Evolutionary conservation across 2,888 invertebrate species (phyloP).

Genomic region (Eristalis tenax): DNA sequence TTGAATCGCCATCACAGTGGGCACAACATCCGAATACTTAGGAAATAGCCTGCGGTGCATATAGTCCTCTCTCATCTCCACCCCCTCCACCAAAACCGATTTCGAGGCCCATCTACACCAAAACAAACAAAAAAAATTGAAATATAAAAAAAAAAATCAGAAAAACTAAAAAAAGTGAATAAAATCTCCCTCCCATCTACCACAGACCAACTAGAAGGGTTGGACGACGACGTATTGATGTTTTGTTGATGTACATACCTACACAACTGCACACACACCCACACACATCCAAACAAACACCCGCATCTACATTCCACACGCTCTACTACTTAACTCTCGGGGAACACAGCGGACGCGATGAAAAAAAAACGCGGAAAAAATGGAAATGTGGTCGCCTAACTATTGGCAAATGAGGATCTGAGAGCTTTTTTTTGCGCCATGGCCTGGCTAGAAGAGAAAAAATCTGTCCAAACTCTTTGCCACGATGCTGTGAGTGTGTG

Average conservation of each 20-base stretch:
- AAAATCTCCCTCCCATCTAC: neutral
- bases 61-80: constrained; percentile 24
- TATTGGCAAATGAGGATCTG: constrained; percentile 72
- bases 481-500: neutral
- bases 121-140: neutral
- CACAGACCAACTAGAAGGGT: constrained; percentile 63
- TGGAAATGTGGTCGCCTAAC: constrained; percentile 69
- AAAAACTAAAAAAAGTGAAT: neutral
- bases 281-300: neutral
- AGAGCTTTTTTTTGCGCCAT: constrained; percentile 64
- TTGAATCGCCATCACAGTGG: constrained; percentile 68
- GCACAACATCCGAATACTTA: constrained; percentile 70
- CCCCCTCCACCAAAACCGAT: constrained; percentile 30
- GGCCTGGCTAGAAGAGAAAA: constrained; percentile 62
- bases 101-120: constrained; percentile 33
- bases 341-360: constrained; percentile 25
- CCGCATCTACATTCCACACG: neutral
- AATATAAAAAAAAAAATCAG: constrained; percentile 8
- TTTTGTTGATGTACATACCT: constrained; percentile 70
- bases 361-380: constrained; percentile 32
- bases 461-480: constrained; percentile 58
- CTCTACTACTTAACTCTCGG: constrained; percentile 56
- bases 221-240: constrained; percentile 71
- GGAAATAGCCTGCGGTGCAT: constrained; percentile 64
- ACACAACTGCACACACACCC: constrained; percentile 67